These are phyloP conservation scores for Eurytoma californica DNA, from an alignment of 2,888 invertebrate genomes.

Conservation along the genomic window DNA sequence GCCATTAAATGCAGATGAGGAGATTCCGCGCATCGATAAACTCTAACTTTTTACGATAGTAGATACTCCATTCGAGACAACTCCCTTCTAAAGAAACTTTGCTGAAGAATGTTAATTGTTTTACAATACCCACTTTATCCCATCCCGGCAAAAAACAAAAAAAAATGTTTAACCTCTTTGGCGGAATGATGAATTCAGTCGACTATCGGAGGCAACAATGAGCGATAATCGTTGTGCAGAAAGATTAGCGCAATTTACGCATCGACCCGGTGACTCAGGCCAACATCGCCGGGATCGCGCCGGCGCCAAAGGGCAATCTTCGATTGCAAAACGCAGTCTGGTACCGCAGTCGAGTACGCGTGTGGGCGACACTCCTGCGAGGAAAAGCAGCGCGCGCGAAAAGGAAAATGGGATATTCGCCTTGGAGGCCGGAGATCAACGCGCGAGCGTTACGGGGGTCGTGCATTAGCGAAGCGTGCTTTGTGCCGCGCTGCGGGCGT, in stretches of 20 bases:
- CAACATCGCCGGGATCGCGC: slow-evolving; percentile 6
- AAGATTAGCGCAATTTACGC: neutral
- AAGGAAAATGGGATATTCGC: neutral
- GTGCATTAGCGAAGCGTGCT: too few species aligned
- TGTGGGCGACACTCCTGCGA: neutral
- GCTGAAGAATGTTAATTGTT: slow-evolving; percentile 6
- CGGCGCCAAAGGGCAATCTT: slow-evolving; percentile 26
- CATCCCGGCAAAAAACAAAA: too few species aligned
- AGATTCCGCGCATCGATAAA: neutral
- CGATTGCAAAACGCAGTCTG: slow-evolving; percentile 21
- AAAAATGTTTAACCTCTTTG: too few species aligned
- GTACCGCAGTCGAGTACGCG: neutral
- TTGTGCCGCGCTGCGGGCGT: too few species aligned
- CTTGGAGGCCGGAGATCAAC: neutral
- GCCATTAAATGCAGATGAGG: slow-evolving; percentile 6
- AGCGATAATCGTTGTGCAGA: neutral
- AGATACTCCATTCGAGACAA: neutral
- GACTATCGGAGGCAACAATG: neutral
- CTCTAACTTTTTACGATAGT: slow-evolving; percentile 19
- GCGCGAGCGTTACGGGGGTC: neutral
- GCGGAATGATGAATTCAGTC: neutral
- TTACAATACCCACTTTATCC: neutral
- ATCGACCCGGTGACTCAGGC: neutral
- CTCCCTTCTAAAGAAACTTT: too few species aligned
- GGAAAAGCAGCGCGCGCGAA: neutral